These are phyloP conservation scores for Panorpa germanica DNA, from an alignment of 2,888 invertebrate genomes.

Conservation along the genomic window DNA sequence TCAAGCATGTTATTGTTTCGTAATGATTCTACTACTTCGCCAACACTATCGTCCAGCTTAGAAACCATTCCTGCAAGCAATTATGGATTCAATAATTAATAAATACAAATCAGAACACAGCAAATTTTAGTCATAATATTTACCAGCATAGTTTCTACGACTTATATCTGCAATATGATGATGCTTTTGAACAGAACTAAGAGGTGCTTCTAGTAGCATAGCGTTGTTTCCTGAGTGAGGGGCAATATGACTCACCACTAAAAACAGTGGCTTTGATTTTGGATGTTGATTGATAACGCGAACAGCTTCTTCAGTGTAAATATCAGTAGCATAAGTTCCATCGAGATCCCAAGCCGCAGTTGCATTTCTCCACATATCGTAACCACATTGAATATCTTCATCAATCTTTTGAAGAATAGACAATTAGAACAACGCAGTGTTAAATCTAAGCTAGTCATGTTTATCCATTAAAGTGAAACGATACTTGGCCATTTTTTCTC, in stretches of 20 bases:
- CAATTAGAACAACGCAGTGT: too few relatives aligned
- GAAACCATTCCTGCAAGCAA: conserved; percentile 56
- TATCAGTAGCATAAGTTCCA: conserved; percentile 47
- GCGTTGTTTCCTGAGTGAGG: conserved; percentile 58
- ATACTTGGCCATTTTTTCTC: too few relatives aligned
- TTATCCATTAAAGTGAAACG: too few relatives aligned
- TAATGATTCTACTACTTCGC: conserved; percentile 50
- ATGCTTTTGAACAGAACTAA: conserved; percentile 46
- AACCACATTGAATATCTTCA: conserved; percentile 22
- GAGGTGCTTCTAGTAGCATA: conserved; percentile 49
- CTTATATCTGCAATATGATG: conserved; percentile 42
- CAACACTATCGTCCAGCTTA: conserved; percentile 69
- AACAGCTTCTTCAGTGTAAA: conserved; percentile 44
- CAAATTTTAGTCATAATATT: conserved; percentile 8
- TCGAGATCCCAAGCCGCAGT: conserved; percentile 30
- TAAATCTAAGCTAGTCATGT: too few relatives aligned
- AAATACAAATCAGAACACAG: neutral
- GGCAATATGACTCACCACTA: conserved; percentile 63
- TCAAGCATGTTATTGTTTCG: conserved; percentile 45
- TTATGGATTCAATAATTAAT: neutral
- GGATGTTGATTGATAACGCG: conserved; percentile 39
- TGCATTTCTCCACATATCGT: conserved; percentile 30
- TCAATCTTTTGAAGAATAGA: too few relatives aligned
- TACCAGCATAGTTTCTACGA: conserved; percentile 50
- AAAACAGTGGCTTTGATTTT: conserved; percentile 43